A percentile compares a stretch with the other conserved stretches of the same genome.
Conservation (phyloP, 2,113 vertebrate genomes). For the Dromiciops gliroides region DNA sequence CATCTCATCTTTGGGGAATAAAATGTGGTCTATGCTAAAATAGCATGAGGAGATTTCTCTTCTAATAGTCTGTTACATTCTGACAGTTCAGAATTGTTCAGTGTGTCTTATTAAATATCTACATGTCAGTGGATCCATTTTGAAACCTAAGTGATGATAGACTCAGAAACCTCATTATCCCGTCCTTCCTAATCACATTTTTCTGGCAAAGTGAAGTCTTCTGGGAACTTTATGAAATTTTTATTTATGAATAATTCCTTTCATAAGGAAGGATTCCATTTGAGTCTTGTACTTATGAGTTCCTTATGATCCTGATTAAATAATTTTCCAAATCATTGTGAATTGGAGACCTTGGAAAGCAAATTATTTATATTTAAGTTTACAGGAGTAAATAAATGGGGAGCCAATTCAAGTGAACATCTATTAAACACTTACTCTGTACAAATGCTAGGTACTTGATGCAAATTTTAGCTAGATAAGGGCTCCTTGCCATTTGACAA, state of each 20-base stretch:
- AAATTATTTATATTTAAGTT: background rate
- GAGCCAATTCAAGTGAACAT: background rate
- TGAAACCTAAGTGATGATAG: background rate
- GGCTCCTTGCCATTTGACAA: background rate
- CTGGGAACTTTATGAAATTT: constrained; percentile 1
- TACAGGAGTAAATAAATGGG: background rate
- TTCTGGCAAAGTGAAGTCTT: background rate
- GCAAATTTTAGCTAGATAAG: background rate
- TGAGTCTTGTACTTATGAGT: background rate
- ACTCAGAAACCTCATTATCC: background rate
- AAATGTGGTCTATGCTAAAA: background rate
- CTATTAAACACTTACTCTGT: background rate
- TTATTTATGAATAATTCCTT: constrained; percentile 5
- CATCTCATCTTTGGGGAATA: background rate
- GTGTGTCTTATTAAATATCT: constrained; percentile 1
- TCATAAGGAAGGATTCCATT: background rate
- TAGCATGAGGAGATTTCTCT: background rate
- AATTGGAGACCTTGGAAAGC: background rate
- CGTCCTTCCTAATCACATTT: background rate
- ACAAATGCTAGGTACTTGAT: background rate
- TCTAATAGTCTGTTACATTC: background rate
- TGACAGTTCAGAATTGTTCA: background rate
- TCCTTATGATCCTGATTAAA: background rate
- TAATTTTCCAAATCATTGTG: constrained; percentile 4
- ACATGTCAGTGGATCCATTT: background rate